Evolutionary conservation across 2,797 vertebrate species (phyloP), one percentile per base, ranked within the genome.

Genomic region (Acipenser ruthenus): DNA sequence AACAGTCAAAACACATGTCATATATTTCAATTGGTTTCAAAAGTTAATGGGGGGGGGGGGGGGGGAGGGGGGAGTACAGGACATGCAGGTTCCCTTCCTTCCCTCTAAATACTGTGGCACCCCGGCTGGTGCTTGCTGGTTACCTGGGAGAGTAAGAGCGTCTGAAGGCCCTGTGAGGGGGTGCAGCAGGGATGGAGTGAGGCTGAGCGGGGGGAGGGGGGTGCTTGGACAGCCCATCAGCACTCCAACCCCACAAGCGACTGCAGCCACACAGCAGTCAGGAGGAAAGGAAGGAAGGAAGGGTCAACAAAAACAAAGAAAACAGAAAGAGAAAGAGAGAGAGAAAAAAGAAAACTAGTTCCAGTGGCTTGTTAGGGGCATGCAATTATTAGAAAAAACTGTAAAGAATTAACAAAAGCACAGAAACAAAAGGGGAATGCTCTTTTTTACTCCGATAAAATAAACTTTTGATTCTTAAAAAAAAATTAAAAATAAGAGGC

Each of bases 161-260:
- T 86, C 93, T 94, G 84, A 96, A 94, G 91, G 90, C 90, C 93
- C 94, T 95, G 87, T 94, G 90, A 86, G 93, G 90, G 85, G 94
- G 93, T 89, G 91, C 90, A 72, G 92, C 91, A 84, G 93, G 91
- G 89, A 89, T 86, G 86, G 93, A 92, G 91, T 87, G 93, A 88
- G 93, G 92, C 89, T 94, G 91, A 84, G 90, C 91, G 90, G 88
- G 89, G 86, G 92, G 88, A 79, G 92, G 89, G 83, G 92, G 87
- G 80, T 93, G 93, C 89, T 97, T 97, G 89, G 91, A 91, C 73
- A 94, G 88, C 86, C 93, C 94, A 71, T 98, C 93, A 81, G 94
- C 92, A 91, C 93, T 93, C 95, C 95, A 98, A 88, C 92, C 95
- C 95, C 95, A 97, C 79, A 95, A 90, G 86, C 93, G 94, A 94